Evolutionary conservation across 2,113 vertebrate genomes (phyloP), one percentile per base, ranked within the genome.

Genomic region (Mus pahari): DNA sequence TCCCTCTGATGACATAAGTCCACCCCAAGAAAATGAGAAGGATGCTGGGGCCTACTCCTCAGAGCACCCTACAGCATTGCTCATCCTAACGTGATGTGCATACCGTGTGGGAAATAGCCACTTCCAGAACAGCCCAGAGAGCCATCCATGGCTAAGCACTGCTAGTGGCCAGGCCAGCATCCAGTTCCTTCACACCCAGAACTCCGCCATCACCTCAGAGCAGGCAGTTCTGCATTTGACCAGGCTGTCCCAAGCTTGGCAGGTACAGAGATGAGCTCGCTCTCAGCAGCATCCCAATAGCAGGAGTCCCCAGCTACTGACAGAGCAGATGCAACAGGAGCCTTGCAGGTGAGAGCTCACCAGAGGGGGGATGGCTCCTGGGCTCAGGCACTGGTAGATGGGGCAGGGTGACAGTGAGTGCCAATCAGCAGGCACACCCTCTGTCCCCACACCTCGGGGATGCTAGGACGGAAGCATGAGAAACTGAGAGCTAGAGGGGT

Each of bases 11-110:
- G 73, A 45, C 33, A 55, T 42, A n/a, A 55, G n/a, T 74, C 16
- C 39, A 48, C 1, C 28, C 5, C 3, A 3, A 26, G 45, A n/a
- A 53, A 16, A 31, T 1, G 1, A 31, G 17, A 0, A 19, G 1
- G 19, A 36, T 2, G 0, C 42, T 22, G 4, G 0, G 12, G 26
- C 1, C 70, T 10, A 2, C 45, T 8, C 68, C 42, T 0, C 16
- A 1, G 42, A 53, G 50, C 17, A 45, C n/a, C 60, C 62, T 20
- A 19, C 5, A 2, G 5, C 9, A 5, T 5, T 31, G 36, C 28
- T 45, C 39, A 77, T 7, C 17, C 28, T 33, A 13, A 28, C 4
- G 31, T 77, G 26, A 62, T 13, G 20, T 24, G 17, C n/a, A 36
- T 10, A 19, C 42, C 9, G 55, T 14, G 5, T 31, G 17, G 55